Percentiles rank a stretch among this genome's conserved stretches.
Conservation (phyloP, 2,888 invertebrate species). For the Brachylomia viminalis region DNA sequence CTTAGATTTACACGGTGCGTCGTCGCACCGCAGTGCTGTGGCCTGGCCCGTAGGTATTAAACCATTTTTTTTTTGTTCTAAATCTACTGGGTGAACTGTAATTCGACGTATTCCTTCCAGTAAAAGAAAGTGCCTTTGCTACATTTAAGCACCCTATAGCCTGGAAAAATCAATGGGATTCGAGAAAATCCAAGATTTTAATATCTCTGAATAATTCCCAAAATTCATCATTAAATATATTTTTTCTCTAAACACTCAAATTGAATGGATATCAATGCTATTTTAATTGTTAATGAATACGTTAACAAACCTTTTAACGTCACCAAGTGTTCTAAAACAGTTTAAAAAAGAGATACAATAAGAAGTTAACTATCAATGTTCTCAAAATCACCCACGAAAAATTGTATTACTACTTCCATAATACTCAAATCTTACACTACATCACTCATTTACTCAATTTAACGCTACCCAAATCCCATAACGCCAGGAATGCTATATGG, state of each 20-base stretch:
- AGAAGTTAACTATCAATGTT: neutral
- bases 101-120: neutral
- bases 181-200: neutral
- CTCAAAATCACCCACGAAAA: no score
- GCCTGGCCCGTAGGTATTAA: no score
- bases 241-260: neutral
- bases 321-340: neutral
- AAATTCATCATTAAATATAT: neutral
- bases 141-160: neutral
- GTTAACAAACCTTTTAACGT: neutral
- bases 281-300: neutral
- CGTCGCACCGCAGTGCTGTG: no score
- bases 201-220: neutral
- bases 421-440: constrained; percentile 40
- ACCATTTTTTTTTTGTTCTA: no score
- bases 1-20: no score
- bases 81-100: neutral
- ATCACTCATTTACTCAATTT: constrained; percentile 65
- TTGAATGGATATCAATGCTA: neutral
- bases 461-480: constrained; percentile 66
- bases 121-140: neutral
- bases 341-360: neutral
- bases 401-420: constrained; percentile 6
- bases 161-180: neutral
- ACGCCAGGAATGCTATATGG: constrained; percentile 51